phyloP scores from a whole-genome alignment of 2,113 vertebrate species.

The Podocnemis expansa region DNA sequence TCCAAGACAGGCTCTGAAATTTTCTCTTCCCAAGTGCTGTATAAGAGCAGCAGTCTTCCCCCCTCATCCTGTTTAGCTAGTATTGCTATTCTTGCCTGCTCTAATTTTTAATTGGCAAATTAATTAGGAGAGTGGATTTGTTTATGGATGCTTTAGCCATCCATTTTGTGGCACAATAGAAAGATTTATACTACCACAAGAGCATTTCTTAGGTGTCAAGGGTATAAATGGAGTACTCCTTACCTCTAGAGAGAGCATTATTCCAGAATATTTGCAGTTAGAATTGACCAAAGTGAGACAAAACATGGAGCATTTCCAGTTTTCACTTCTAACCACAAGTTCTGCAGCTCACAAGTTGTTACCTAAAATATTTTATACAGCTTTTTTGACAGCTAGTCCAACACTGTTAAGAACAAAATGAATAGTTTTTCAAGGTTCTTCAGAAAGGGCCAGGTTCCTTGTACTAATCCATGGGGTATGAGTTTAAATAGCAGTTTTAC shows the following conservation, averaged over 20 bases:
- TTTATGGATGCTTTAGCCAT: background rate
- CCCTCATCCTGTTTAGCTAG: background rate
- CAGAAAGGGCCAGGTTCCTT: background rate
- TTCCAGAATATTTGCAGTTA: background rate
- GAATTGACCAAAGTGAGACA: background rate
- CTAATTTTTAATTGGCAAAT: background rate
- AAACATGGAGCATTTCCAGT: background rate
- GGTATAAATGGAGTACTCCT: background rate
- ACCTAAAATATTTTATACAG: background rate
- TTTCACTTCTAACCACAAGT: background rate
- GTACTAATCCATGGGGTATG: background rate
- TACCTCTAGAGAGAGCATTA: background rate
- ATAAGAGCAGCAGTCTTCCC: background rate
- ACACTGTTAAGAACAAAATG: background rate
- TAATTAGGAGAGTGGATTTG: background rate
- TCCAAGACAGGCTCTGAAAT: background rate
- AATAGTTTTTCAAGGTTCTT: background rate
- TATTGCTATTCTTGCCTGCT: background rate
- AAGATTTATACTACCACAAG: background rate
- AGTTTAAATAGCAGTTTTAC: rapidly evolving
- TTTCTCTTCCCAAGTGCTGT: background rate
- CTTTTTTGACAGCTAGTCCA: background rate
- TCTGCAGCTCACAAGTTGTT: background rate
- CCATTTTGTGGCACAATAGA: background rate
- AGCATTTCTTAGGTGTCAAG: background rate